A percentile compares a stretch with the other conserved stretches of the same genome.
These are phyloP conservation scores for Beroe forskalii DNA, from an alignment of 37 sponge, comb jelly and placozoan genomes.

Conservation along the genomic window DNA sequence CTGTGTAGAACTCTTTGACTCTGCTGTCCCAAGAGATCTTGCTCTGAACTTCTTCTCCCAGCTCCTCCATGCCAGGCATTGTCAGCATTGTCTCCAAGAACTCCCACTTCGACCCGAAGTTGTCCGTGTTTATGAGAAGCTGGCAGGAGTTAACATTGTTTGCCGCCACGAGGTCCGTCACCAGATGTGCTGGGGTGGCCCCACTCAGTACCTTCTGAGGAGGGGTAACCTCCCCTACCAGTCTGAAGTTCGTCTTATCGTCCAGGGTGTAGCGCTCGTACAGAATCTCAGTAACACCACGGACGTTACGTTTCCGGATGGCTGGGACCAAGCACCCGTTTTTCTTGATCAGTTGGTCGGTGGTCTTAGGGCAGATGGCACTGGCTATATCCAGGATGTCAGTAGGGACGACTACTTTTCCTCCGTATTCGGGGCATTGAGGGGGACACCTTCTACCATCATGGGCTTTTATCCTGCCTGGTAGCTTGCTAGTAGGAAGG, in stretches of 20 bases:
- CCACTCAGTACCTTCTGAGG: slow-evolving; percentile 9
- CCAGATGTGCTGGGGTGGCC: slow-evolving; percentile 15
- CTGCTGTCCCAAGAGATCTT: background rate
- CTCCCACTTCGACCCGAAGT: background rate
- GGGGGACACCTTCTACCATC: background rate
- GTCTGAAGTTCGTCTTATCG: background rate
- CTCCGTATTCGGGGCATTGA: background rate
- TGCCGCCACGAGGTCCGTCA: background rate
- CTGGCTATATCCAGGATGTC: slow-evolving; percentile 41
- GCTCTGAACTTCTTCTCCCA: background rate
- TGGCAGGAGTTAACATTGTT: slow-evolving; percentile 11
- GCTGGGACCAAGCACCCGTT: background rate
- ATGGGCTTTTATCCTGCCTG: background rate
- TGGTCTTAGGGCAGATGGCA: background rate
- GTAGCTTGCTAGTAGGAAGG: background rate
- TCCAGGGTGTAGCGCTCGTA: slow-evolving; percentile 4
- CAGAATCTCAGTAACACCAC: slow-evolving; percentile 9
- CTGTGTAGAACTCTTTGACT: background rate
- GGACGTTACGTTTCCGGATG: slow-evolving; percentile 10
- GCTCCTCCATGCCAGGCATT: background rate
- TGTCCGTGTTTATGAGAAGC: slow-evolving; percentile 11
- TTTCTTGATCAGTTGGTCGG: background rate
- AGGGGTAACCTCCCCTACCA: slow-evolving; percentile 18
- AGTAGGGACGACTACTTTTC: slow-evolving; percentile 19
- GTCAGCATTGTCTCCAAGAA: slow-evolving; percentile 3